A percentile compares a stretch with the other conserved stretches of the same genome.
Evolutionary conservation across 2,888 invertebrate species (phyloP).

Genomic region (Labia minor): DNA sequence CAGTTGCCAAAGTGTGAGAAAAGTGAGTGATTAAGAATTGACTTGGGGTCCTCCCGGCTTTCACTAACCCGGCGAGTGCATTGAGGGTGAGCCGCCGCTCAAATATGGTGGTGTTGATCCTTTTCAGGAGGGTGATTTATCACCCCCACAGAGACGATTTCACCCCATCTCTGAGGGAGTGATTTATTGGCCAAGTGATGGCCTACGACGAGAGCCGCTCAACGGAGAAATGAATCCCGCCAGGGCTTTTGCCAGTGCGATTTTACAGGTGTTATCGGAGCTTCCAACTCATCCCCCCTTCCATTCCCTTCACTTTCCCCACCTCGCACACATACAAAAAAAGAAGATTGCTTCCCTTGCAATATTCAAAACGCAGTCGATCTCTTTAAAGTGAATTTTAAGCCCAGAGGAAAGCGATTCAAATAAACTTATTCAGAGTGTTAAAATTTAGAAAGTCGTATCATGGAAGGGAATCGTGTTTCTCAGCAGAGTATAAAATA

Average conservation of each 20-base stretch:
- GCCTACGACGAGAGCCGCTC: constrained; percentile 1
- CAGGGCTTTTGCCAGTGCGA: not conserved
- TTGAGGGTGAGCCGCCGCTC: not conserved
- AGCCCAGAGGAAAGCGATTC: no score
- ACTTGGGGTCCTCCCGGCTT: not conserved
- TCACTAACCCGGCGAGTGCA: not conserved
- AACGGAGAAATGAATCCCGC: constrained; percentile 13
- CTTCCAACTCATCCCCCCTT: no score
- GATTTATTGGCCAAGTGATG: constrained; percentile 13
- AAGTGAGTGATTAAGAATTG: constrained; percentile 4
- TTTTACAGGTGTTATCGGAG: constrained; percentile 8
- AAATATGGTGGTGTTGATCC: constrained; percentile 8
- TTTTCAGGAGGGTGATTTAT: constrained; percentile 13
- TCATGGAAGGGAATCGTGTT: no score
- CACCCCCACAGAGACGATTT: not conserved
- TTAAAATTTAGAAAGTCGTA: no score
- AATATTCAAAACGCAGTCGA: not conserved
- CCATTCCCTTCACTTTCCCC: no score
- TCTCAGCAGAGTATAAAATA: no score
- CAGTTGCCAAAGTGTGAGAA: not conserved
- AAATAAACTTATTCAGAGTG: no score
- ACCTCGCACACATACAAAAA: no score
- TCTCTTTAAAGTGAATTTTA: not conserved
- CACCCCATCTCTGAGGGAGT: not conserved
- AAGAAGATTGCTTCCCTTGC: not conserved